A percentile compares a stretch with the other conserved stretches of the same genome.
These are phyloP conservation scores for Hippocampus abdominalis DNA, from an alignment of 2,113 vertebrate genomes.

Conservation along the genomic window DNA sequence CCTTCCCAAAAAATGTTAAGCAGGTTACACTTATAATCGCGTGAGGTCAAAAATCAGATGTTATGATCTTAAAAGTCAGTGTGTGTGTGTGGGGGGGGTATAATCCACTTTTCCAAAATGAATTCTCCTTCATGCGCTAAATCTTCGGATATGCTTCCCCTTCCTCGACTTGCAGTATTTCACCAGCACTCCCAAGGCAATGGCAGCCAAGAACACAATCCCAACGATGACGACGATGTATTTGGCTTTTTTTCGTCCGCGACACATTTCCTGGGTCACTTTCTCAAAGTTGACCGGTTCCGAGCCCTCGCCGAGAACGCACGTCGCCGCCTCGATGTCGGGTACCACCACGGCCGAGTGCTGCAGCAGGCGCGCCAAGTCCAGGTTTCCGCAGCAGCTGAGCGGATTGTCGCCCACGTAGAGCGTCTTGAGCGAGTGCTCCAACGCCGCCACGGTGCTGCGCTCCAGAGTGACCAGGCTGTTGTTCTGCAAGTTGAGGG, in stretches of 20 bases:
- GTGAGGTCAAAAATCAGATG: not conserved
- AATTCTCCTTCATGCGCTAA: conserved; percentile 49
- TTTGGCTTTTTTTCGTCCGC: conserved; percentile 63
- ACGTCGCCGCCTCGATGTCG: conserved; percentile 74
- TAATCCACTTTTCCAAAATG: not conserved
- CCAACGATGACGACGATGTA: conserved; percentile 69
- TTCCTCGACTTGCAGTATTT: conserved; percentile 52
- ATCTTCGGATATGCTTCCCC: conserved; percentile 48
- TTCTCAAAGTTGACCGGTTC: conserved; percentile 72
- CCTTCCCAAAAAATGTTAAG: too few species aligned
- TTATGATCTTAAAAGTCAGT: not conserved
- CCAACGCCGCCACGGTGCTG: conserved; percentile 76
- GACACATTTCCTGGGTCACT: conserved; percentile 79
- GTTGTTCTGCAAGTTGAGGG: conserved; percentile 88
- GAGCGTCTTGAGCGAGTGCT: conserved; percentile 81
- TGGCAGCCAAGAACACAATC: conserved; percentile 46
- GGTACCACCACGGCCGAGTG: conserved; percentile 75
- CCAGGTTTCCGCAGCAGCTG: conserved; percentile 83
- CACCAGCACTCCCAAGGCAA: conserved; percentile 54
- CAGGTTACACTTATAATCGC: too few species aligned
- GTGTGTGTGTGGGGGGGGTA: too few species aligned
- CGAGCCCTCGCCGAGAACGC: conserved; percentile 66
- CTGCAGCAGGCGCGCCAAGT: conserved; percentile 79
- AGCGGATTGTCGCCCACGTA: conserved; percentile 88
- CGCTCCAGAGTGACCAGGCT: conserved; percentile 79